Base-by-base conservation (phyloP, 1,140 invertebrate genomes). In the Achatina immaculata region DNA sequence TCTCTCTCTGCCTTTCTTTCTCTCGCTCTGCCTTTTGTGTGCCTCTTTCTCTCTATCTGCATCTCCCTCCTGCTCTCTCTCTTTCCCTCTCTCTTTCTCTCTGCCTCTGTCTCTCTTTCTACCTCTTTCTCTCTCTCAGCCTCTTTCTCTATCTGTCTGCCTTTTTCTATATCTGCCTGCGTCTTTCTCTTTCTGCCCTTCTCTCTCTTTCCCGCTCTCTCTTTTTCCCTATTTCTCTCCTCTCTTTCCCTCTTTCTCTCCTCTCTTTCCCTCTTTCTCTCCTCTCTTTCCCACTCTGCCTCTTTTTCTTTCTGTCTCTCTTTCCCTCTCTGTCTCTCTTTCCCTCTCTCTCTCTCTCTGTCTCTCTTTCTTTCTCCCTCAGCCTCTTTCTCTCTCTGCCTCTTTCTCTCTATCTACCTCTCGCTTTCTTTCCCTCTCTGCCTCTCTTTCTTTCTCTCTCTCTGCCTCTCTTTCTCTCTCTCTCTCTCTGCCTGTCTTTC, bases 341-440 rank as follows among this genome's bases (percentile, higher is more conserved):
- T 55, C 31, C 21, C 31, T 48, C 43, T n/a, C 51, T 21, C 31
- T 34, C 51, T 34, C 51, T 42, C 42, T 72, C 69, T 72, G 7
- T 43, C 42, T 72, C 69, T 38, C 42, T 43, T 42, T 38, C 69
- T 72, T 42, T 43, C 42, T 72, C 36, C 34, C 62, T 28, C 62
- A n/a, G n/a, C n/a, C 34, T 24, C 34, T 11, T 28, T 28, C 62
- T 24, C 45, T 19, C 45, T 48, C 45, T 48, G 7, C 19, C 45
- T 48, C 45, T 48, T 19, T 48, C 45, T 11, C 45, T 11, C 45
- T n/a, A n/a, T n/a, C 45, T 48, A 48, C 19, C 45, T 48, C 7
- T 48, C 45, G 7, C 7, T 48, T 19, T 48, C 7, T 48, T 19
- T 48, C 7, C 19, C 45, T 48, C 7, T 48, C 45, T 48, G 19